A percentile compares a stretch with the other conserved stretches of the same genome.
Conservation (phyloP, 2,888 invertebrate species). For the Acanthoscelides obtectus region DNA sequence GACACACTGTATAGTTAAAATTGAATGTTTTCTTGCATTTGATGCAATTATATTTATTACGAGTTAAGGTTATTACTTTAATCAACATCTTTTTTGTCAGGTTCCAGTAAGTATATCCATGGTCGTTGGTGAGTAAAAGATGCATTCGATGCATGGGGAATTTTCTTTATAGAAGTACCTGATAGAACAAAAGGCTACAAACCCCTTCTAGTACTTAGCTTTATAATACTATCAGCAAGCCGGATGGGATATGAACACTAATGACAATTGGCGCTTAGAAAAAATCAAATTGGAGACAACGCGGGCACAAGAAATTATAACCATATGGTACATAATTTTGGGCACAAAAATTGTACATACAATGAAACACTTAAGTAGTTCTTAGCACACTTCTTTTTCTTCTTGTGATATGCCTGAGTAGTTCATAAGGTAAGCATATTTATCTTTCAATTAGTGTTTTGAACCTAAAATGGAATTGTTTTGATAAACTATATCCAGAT, state of each 20-base stretch:
- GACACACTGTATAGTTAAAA: no score
- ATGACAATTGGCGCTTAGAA: neutral
- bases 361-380: neutral
- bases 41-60: neutral
- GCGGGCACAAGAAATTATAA: neutral
- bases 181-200: neutral
- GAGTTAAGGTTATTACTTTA: neutral
- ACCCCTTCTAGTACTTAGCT: neutral
- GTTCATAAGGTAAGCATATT: neutral
- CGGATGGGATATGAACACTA: neutral
- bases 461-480: neutral
- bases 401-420: neutral
- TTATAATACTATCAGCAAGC: neutral
- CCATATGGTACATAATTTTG: neutral
- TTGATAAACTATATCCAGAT: neutral
- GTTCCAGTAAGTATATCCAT: slow-evolving; percentile 35
- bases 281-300: no score
- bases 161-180: slow-evolving; percentile 5
- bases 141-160: slow-evolving; percentile 17
- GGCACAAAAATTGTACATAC: neutral
- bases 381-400: neutral
- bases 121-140: slow-evolving; percentile 31
- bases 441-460: neutral
- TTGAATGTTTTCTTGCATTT: neutral
- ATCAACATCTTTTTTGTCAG: slow-evolving; percentile 29